Evolutionary conservation across 2,797 vertebrate species (phyloP), one percentile per base, ranked within the genome.

Genomic region (Enteromius radiatus): DNA sequence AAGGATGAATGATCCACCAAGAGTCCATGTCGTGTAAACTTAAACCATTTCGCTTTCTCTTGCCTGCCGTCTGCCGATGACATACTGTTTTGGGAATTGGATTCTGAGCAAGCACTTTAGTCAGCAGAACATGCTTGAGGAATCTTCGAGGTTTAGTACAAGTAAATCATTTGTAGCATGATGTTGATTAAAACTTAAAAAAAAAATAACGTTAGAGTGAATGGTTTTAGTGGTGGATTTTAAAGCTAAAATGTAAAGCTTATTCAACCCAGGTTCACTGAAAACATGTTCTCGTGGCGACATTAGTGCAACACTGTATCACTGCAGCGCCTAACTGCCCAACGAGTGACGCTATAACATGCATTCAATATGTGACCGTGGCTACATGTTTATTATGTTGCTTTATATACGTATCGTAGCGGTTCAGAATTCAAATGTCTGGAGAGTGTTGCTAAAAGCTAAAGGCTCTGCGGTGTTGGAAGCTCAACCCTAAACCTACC

Each of bases 1-100:
- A 86, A 84, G 76, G 81, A 80, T 77, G 65, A 74, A 81, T 75
- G 83, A 84, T 88, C 85, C 75, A 84, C 81, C 81, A 84, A 85
- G 83, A 85, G 61, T 84, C 83, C 76, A 80, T 88, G 84, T 84
- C 68, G 68, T 81, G 84, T 87, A 78, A 87, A 86, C 76, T 80
- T 75, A 76, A 84, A 77, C 71, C 82, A 74, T 78, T 85, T 75
- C 3, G 36, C 31, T 61, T 71, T 80, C 65, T 71, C 41, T 41
- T 56, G 77, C 54, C 70, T 82, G 61, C 47, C 11, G 68, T 73
- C 76, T 78, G 49, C 69, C 5, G 68, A 75, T 63, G 81, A 80
- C 76, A 76, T 80, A 47, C 78, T 64, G 71, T 23, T 43, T 69
- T 56, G 3, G 41, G 19, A 19, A 28, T 70, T 19, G 31, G 47